These are phyloP conservation scores for Agrotis puta DNA, from an alignment of 2,888 invertebrate genomes.

Conservation along the genomic window DNA sequence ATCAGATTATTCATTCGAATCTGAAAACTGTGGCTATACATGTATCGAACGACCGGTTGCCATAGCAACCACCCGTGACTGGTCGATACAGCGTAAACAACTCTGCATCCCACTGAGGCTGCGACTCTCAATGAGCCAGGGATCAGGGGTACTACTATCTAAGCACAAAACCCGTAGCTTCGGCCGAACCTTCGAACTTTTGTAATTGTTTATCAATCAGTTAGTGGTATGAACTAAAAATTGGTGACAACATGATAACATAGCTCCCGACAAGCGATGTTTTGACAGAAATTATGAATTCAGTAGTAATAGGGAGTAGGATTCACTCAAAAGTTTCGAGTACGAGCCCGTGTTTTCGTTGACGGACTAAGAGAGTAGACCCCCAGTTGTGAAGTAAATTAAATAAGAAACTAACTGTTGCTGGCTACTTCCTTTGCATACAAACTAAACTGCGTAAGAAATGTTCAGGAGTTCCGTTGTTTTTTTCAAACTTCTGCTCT, in stretches of 20 bases:
- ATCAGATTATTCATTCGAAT: conserved; percentile 46
- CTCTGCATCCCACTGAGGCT: conserved; percentile 40
- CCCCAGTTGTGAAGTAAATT: conserved; percentile 39
- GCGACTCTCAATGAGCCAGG: conserved; percentile 32
- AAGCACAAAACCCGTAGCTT: too few relatives aligned
- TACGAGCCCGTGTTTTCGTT: too few relatives aligned
- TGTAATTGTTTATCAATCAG: too few relatives aligned
- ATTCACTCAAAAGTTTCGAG: too few relatives aligned
- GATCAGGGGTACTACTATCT: neutral
- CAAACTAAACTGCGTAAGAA: neutral
- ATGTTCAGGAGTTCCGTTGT: neutral
- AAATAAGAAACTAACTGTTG: conserved; percentile 26
- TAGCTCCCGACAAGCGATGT: too few relatives aligned
- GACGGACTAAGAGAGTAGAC: too few relatives aligned
- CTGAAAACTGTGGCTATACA: conserved; percentile 29
- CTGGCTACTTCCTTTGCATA: conserved; percentile 11
- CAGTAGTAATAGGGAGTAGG: too few relatives aligned
- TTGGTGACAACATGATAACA: too few relatives aligned
- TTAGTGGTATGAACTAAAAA: too few relatives aligned
- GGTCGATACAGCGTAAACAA: conserved; percentile 61
- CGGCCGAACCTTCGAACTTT: too few relatives aligned
- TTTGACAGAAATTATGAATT: too few relatives aligned
- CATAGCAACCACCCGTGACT: conserved; percentile 43
- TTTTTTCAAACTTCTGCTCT: too few relatives aligned
- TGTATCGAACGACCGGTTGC: conserved; percentile 43